Evolutionary conservation across 2,113 vertebrate genomes (phyloP), one percentile per base, ranked within the genome.

Genomic region (Phalacrocorax carbo): DNA sequence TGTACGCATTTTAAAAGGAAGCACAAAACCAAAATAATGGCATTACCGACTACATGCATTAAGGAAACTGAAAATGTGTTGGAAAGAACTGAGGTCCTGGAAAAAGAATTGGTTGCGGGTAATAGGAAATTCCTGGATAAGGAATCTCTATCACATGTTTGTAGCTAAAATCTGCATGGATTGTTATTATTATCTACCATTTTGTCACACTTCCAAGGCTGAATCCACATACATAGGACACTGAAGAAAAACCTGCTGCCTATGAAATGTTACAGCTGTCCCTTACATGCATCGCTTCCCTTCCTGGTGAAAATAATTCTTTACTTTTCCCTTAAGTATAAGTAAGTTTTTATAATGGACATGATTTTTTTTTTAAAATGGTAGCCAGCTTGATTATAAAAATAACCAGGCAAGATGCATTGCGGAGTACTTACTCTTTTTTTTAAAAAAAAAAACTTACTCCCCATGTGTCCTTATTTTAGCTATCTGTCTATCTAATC

Each of bases 241-340:
- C 15, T 62, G 57, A 78, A 80, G 69, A 80, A 86, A 72, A 88
- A 60, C 49, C 42, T 80, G 34, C 65, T 91, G 57, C 42, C 73
- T 83, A 5, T 90, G 84, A 95, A 72, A 82, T 88, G 38, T 46
- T 95, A 54, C 54, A 92, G 80, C 75, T 95, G 73, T 93, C 48
- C 42, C 30, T 91, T 94, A 55, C 32, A 70, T 46, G 88, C 62
- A 84, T 54, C 40, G 0, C 66, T 91, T 93, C 22, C 64, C 17
- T 81, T 93, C 36, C 46, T 77, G 29, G 30, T 91, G 62, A 91
- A 96, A 85, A 72, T 16, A 58, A 77, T 76, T 76, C 30, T 80
- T 82, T 93, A 15, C 19, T 90, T 90, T 86, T 79, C 46, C n/a
- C 30, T 86, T 55, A 86, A 80, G 10, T 81, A 61, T 88, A 70